Evolutionary conservation across 2,113 vertebrate species (phyloP), one percentile per base, ranked within the genome.

Genomic region (Leptodactylus fuscus): DNA sequence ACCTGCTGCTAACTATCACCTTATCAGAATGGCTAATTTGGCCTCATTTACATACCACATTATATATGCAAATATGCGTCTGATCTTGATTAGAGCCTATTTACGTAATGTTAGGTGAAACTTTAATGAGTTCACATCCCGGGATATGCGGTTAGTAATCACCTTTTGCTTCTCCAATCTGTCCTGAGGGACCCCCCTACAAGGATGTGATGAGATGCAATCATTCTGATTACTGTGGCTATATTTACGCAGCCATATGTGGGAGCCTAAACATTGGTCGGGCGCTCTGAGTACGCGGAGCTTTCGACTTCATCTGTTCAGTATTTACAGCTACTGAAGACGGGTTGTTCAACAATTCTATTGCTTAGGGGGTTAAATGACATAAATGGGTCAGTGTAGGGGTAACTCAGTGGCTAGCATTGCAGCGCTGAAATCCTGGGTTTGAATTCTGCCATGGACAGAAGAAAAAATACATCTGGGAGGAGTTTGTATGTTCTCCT

Each of bases 191-290:
- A 80, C 55, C 12, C 53, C 53, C 77, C 49, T 44, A 62, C 74
- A 76, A 76, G 74, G 24, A 51, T 76, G 46, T 76, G 48, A 76
- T 80, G 49, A 80, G 77, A 44, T 60, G 77, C 53, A 80, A 80
- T 80, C 77, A 80, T 41, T 62, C 44, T 80, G 53, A 60, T 80
- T 80, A 41, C 77, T 41, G 22, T 41, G 53, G 34, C 77, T 80
- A 41, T 60, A 80, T 80, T 80, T 60, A 22, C 11, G 13, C 53
- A 60, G 53, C 44, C n/a, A 80, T 62, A 44, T 80, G 53, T 49
- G 62, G 10, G 3, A 60, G 53, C 22, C 36, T 41, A 22, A 60
- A 60, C 34, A n/a, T n/a, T 79, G 8, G 15, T 55, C n/a, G 55
- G 53, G n/a, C n/a, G 32, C 51, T 34, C 44, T 27, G 6, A 55